Conservation (phyloP, 2,797 vertebrate species). For the Sebastiscus tertius region DNA sequence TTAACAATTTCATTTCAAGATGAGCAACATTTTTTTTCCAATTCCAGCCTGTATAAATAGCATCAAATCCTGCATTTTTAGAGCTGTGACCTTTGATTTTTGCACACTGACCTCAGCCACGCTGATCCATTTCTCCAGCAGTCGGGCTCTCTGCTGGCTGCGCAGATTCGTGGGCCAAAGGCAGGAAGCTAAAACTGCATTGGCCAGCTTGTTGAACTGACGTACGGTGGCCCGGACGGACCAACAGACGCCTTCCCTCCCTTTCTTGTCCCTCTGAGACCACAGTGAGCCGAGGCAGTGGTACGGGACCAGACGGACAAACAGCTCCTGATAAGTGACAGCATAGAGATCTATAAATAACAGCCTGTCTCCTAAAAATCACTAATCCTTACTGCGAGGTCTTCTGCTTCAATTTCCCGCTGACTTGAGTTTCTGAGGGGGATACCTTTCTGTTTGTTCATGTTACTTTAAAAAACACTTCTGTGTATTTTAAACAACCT, state of each 20-base stretch:
- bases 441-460: background rate
- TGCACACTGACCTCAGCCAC: slow-evolving; percentile 86
- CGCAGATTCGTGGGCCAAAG: slow-evolving; percentile 85
- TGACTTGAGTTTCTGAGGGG: background rate
- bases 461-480: background rate
- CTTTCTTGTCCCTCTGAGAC: slow-evolving; percentile 91
- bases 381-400: background rate
- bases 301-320: slow-evolving; percentile 90
- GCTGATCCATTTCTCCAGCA: slow-evolving; percentile 94
- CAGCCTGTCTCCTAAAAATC: background rate
- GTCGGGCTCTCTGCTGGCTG: slow-evolving; percentile 87
- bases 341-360: background rate
- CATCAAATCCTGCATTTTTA: background rate
- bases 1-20: background rate
- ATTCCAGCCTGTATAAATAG: background rate
- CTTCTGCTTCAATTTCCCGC: background rate
- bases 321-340: slow-evolving; percentile 84
- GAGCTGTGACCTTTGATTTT: background rate
- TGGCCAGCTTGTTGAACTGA: slow-evolving; percentile 92
- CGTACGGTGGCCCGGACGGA: slow-evolving; percentile 90
- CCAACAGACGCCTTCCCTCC: slow-evolving; percentile 86
- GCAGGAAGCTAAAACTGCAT: slow-evolving; percentile 88
- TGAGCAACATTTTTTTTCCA: background rate
- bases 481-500: background rate
- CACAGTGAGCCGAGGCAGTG: slow-evolving; percentile 92